Percentiles rank a stretch among this genome's conserved stretches.
These are phyloP conservation scores for Rhinoptilus africanus DNA, from an alignment of 2,113 vertebrate genomes.

Conservation along the genomic window DNA sequence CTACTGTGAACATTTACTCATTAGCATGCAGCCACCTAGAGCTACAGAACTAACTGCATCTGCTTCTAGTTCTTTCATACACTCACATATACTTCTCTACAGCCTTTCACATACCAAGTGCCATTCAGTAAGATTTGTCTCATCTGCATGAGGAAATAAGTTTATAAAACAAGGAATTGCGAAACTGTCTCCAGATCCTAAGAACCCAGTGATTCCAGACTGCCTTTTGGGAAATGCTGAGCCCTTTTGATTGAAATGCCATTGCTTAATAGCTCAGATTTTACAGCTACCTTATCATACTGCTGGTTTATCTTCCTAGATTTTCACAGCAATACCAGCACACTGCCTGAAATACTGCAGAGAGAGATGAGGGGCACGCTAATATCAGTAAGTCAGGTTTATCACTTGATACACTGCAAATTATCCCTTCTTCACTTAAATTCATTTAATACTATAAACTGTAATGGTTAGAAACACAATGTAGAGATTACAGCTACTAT, in stretches of 20 bases:
- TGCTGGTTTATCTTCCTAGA: neutral
- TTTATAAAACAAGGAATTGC: neutral
- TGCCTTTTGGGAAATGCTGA: neutral
- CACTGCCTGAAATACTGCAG: neutral
- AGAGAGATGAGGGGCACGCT: neutral
- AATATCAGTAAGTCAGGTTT: neutral
- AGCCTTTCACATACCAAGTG: neutral
- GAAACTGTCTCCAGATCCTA: neutral
- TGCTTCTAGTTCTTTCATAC: neutral
- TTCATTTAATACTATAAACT: neutral
- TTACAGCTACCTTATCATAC: neutral
- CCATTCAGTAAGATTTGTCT: neutral
- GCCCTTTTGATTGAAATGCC: neutral
- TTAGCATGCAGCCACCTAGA: neutral
- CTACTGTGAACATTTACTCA: neutral
- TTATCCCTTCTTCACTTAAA: neutral
- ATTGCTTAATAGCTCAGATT: neutral
- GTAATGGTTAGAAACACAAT: neutral
- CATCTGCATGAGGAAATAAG: neutral
- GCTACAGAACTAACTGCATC: neutral
- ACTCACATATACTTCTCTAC: neutral
- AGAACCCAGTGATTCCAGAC: neutral
- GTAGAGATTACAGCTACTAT: neutral
- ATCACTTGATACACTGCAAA: neutral
- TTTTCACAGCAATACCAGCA: neutral